These are phyloP conservation scores for Clarias pachynema DNA, from an alignment of 2,797 vertebrate genomes.

Conservation along the genomic window DNA sequence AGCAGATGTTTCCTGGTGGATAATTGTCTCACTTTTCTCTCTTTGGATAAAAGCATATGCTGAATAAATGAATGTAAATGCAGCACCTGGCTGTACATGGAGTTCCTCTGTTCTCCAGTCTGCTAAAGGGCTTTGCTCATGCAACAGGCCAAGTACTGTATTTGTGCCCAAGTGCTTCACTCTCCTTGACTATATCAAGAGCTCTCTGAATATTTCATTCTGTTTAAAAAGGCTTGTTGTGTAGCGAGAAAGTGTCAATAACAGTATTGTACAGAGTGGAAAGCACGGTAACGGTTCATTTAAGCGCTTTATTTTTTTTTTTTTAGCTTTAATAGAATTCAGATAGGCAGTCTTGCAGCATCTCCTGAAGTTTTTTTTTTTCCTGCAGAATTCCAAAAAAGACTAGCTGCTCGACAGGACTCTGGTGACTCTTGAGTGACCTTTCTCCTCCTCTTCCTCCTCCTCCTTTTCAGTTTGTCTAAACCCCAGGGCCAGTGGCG, in stretches of 20 bases:
- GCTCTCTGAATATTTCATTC: slow-evolving; percentile 41
- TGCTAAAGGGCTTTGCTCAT: slow-evolving; percentile 11
- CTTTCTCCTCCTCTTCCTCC: slow-evolving; percentile 38
- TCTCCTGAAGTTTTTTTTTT: neutral
- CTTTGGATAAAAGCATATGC: neutral
- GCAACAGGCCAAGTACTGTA: slow-evolving; percentile 18
- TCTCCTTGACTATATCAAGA: slow-evolving; percentile 29
- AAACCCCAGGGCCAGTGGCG: slow-evolving; percentile 60
- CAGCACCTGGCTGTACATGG: slow-evolving; percentile 3
- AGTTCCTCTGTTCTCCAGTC: slow-evolving; percentile 1
- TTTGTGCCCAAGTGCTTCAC: slow-evolving; percentile 37
- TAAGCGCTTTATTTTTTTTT: neutral
- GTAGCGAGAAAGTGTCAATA: slow-evolving; percentile 33
- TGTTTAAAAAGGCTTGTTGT: slow-evolving; percentile 18
- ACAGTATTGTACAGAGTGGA: slow-evolving; percentile 16
- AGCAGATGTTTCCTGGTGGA: neutral
- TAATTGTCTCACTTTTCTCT: slow-evolving; percentile 3
- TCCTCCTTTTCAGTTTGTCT: slow-evolving; percentile 66
- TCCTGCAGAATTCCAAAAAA: slow-evolving; percentile 9
- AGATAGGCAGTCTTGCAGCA: neutral
- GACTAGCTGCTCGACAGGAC: slow-evolving; percentile 1
- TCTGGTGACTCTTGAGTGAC: slow-evolving; percentile 31
- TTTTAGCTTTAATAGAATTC: slow-evolving; percentile 23
- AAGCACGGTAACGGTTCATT: neutral
- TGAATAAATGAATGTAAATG: slow-evolving; percentile 8